Conservation (phyloP, 2,888 invertebrate genomes). For the Chrysodeixis includens region DNA sequence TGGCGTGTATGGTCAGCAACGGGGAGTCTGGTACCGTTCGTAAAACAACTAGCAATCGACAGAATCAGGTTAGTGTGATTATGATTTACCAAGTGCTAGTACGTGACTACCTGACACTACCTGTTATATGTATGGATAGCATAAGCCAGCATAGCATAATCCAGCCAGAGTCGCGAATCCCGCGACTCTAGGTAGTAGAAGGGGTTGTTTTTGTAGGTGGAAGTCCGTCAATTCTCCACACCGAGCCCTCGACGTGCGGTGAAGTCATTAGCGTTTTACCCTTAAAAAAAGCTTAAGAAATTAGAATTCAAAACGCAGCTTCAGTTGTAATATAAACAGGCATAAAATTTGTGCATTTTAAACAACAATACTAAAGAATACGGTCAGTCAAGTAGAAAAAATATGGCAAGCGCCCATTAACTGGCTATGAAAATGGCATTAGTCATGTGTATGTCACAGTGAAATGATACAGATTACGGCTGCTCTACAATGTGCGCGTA, state of each 20-base stretch:
- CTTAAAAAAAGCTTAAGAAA: too few species aligned
- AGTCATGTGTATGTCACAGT: constrained; percentile 3
- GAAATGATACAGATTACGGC: not conserved
- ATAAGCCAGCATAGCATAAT: too few species aligned
- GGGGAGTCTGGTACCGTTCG: constrained; percentile 40
- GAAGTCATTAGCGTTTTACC: too few species aligned
- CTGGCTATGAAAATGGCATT: not conserved
- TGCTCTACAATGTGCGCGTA: not conserved
- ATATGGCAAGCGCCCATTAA: not conserved
- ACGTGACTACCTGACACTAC: not conserved
- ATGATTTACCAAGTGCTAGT: not conserved
- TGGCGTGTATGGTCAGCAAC: constrained; percentile 40
- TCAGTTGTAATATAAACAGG: too few species aligned
- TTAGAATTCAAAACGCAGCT: too few species aligned
- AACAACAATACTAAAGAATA: not conserved
- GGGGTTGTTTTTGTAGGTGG: too few species aligned
- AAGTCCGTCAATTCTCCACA: too few species aligned
- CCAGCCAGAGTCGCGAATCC: too few species aligned
- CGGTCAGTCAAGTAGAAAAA: constrained; percentile 1
- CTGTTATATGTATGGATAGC: too few species aligned
- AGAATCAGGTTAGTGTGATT: not conserved
- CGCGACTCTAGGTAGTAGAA: too few species aligned
- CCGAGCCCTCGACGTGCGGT: too few species aligned
- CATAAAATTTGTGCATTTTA: too few species aligned
- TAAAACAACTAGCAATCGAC: constrained; percentile 21